Evolutionary conservation across 1,140 invertebrate species (phyloP), one percentile per base, ranked within the genome.

Genomic region (Chironomus striatipennis): DNA sequence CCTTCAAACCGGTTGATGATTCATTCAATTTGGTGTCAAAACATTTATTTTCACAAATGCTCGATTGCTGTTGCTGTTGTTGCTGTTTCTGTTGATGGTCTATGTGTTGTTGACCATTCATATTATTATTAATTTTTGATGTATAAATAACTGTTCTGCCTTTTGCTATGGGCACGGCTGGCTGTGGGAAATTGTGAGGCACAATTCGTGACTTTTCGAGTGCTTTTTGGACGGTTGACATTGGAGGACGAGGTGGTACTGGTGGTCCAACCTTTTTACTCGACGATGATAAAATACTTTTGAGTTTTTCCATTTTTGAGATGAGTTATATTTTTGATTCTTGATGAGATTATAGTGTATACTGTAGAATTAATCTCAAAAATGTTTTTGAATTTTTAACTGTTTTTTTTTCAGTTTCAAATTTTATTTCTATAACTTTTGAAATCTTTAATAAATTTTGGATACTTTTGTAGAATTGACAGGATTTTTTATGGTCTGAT

Each of bases 1-100:
- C 47, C 47, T 57, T 70, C 65, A 70, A 70, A 70, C 65, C 65
- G 20, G 65, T 70, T 70, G 65, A 70, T 20, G 65, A 70, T 20
- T 70, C 65, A 70, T 70, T 21, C 12, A 57, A n/a, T 57, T 57
- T 57, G 12, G 47, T 57, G 47, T 57, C 47, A 21, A 20, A 18
- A 70, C 20, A 21, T 70, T 70, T 70, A 70, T 70, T 70, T 70
- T 70, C 65, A 70, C 10, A 20, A 70, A 9, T 18, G 20, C 10
- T 70, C 4, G 18, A 15, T 7, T 70, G 17, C n/a, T 18, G 20
- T 8, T 18, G 17, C 18, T 21, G 65, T 20, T 70, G 65, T 21
- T 70, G 65, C 1, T 4, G n/a, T 5, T 65, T 7, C 64, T 47
- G 43, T 47, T 57, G 47, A n/a, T 57, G 47, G 12, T 57, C 47